phyloP scores from a whole-genome alignment of 2,888 invertebrate species.

The Meliscaeva auricollis region DNA sequence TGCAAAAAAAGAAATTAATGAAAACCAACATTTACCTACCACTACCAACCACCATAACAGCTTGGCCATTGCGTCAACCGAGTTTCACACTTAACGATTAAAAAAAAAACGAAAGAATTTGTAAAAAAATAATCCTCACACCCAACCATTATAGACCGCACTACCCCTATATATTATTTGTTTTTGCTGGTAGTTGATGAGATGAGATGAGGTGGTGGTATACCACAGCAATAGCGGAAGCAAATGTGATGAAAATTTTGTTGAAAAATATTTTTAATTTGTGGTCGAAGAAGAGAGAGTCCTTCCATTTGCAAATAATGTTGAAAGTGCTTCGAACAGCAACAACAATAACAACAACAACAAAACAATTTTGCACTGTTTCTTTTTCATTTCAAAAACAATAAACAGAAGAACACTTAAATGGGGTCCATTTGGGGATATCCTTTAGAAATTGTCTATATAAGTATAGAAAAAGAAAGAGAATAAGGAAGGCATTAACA shows the following conservation, averaged over 20 bases:
- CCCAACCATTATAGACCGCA: neutral
- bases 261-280: conserved; percentile 71
- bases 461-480: neutral
- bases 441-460: neutral
- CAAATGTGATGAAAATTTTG: conserved; percentile 68
- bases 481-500: neutral
- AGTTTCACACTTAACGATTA: conserved; percentile 59
- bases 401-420: conserved; percentile 33
- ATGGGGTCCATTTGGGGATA: conserved; percentile 11
- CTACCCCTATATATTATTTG: neutral
- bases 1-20: conserved; percentile 1
- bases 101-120: conserved; percentile 26
- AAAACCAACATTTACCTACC: neutral
- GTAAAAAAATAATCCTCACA: conserved; percentile 6
- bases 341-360: neutral
- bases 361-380: conserved; percentile 8
- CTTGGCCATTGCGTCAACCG: conserved; percentile 6
- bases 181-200: neutral
- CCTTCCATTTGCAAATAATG: conserved; percentile 42
- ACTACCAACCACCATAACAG: conserved; percentile 33
- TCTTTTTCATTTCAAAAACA: conserved; percentile 39
- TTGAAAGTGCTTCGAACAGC: neutral
- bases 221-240: conserved; percentile 26
- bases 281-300: conserved; percentile 33
- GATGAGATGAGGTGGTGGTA: neutral